phyloP scores from a whole-genome alignment of 2,888 invertebrate species.

The Trichogramma dendrolimi region DNA sequence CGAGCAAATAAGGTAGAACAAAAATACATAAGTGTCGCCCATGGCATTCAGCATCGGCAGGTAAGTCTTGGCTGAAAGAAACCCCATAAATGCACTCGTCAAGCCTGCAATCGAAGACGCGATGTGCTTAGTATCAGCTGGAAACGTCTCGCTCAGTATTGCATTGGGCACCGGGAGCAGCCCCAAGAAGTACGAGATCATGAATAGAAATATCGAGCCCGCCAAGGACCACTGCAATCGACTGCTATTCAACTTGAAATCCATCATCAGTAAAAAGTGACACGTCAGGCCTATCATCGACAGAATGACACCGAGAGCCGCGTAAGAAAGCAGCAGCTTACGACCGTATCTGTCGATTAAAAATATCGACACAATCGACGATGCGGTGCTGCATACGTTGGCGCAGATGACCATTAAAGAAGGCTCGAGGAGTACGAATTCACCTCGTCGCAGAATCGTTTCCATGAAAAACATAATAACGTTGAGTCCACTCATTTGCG shows the following conservation, averaged over 20 bases:
- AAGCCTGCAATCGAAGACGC: conserved; percentile 36
- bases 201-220: conserved; percentile 15
- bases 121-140: conserved; percentile 38
- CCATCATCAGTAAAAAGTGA: conserved; percentile 34
- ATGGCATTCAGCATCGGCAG: conserved; percentile 37
- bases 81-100: conserved; percentile 36
- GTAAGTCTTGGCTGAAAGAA: conserved; percentile 37
- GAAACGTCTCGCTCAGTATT: conserved; percentile 40
- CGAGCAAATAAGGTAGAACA: conserved; percentile 34
- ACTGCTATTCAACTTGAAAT: not conserved
- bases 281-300: conserved; percentile 24
- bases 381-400: conserved; percentile 32
- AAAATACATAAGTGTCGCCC: conserved; percentile 37
- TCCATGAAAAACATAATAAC: conserved; percentile 44
- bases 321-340: conserved; percentile 36
- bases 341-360: conserved; percentile 43
- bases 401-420: conserved; percentile 41
- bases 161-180: conserved; percentile 37
- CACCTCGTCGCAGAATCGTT: conserved; percentile 36
- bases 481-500: conserved; percentile 42
- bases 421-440: conserved; percentile 36
- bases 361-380: conserved; percentile 35
- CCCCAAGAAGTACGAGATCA: conserved; percentile 17
- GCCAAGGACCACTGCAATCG: conserved; percentile 17
- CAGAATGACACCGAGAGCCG: conserved; percentile 36